Conservation (phyloP, 1,140 invertebrate genomes). For the Pseudomyrmex flavicornis region DNA sequence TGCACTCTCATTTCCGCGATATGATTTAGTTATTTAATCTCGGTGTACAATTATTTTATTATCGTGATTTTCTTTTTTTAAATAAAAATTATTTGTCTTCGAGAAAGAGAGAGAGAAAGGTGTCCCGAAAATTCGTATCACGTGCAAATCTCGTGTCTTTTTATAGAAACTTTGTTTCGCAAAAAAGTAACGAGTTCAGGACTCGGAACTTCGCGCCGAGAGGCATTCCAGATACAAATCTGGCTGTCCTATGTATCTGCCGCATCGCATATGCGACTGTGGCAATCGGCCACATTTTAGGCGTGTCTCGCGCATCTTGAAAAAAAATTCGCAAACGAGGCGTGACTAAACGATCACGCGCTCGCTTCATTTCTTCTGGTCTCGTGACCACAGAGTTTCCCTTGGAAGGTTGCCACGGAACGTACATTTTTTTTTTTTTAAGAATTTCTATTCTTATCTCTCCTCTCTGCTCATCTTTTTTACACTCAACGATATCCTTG, state of each 20-base stretch:
- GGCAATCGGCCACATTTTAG: not conserved
- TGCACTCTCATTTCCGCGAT: not conserved
- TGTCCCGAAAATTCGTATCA: not conserved
- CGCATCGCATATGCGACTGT: not conserved
- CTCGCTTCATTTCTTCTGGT: not conserved
- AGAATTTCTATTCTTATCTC: not conserved
- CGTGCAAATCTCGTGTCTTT: not conserved
- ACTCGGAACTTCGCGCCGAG: not conserved
- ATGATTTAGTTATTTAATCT: too few species aligned
- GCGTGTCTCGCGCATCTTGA: not conserved
- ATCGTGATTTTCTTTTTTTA: too few species aligned
- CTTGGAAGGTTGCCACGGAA: not conserved
- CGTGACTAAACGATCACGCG: not conserved
- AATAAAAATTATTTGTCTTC: too few species aligned
- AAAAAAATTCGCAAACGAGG: conserved; percentile 14
- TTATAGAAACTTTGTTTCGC: conserved; percentile 12
- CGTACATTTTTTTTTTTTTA: not conserved
- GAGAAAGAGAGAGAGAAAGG: too few species aligned
- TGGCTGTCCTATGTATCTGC: not conserved
- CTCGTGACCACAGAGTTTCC: not conserved
- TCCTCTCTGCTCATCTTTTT: not conserved
- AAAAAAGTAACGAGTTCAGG: not conserved
- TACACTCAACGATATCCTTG: too few species aligned
- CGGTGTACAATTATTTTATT: too few species aligned
- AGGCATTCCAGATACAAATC: not conserved